Conservation (phyloP, 2,113 vertebrate species). For the Trachemys scripta region DNA sequence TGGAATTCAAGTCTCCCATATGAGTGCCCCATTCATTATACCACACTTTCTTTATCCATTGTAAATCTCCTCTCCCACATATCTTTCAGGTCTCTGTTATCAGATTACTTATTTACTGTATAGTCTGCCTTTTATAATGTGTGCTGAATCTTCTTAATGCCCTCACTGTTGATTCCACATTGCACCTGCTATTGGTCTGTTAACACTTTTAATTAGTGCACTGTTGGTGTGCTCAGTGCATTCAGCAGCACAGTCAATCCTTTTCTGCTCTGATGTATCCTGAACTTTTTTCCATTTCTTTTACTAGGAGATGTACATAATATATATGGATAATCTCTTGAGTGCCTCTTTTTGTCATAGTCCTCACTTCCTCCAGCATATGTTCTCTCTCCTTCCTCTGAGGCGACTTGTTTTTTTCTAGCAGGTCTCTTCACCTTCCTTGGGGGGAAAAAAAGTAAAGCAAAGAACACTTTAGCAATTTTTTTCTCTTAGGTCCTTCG, state of each 20-base stretch:
- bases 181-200: background rate
- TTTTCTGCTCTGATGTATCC: background rate
- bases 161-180: accelerated
- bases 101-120: background rate
- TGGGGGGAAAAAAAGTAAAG: background rate
- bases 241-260: accelerated
- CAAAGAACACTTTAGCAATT: slow-evolving; percentile 44
- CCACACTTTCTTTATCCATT: background rate
- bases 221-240: accelerated
- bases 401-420: accelerated
- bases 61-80: accelerated
- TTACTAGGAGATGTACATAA: background rate
- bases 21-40: accelerated
- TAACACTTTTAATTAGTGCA: accelerated
- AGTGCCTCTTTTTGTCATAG: slow-evolving; percentile 28
- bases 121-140: background rate
- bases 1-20: accelerated
- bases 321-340: accelerated
- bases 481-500: slow-evolving; percentile 36
- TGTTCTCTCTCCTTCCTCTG: background rate
- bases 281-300: background rate
- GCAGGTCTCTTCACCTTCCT: background rate
- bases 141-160: accelerated
- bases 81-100: background rate
- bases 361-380: background rate